Conservation (phyloP, 92 coral and sea anemone genomes). For the Phenganax subtilis region DNA sequence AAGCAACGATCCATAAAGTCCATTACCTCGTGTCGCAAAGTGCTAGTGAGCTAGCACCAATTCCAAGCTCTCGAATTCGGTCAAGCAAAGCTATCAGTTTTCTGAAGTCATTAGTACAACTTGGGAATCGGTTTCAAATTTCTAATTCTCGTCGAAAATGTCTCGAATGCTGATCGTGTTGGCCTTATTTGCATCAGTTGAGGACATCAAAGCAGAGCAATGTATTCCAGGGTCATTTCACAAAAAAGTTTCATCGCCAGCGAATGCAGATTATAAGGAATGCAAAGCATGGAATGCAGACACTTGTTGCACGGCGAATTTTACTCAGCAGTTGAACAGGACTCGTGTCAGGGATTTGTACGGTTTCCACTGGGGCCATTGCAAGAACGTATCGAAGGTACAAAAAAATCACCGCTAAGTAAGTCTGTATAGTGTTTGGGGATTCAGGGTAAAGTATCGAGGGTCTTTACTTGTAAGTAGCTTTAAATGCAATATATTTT, state of each 20-base stretch:
- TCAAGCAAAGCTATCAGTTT: too few species aligned
- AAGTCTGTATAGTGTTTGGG: too few species aligned
- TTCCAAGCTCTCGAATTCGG: too few species aligned
- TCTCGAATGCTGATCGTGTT: background rate
- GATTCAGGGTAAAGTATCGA: too few species aligned
- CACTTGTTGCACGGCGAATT: conserved; percentile 72
- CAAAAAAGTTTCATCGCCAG: conserved; percentile 63
- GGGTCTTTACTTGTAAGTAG: too few species aligned
- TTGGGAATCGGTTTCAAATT: background rate
- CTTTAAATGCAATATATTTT: too few species aligned
- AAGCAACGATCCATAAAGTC: too few species aligned
- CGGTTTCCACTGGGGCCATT: conserved; percentile 82
- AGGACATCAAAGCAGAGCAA: conserved; percentile 19
- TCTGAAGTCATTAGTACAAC: background rate
- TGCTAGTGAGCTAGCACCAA: too few species aligned
- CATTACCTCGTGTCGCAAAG: too few species aligned
- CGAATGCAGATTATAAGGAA: conserved; percentile 56
- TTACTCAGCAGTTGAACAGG: conserved; percentile 57
- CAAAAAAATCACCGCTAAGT: background rate
- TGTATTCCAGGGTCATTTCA: conserved; percentile 65
- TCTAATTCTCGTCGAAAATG: background rate
- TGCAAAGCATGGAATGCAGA: conserved; percentile 73
- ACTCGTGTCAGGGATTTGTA: conserved; percentile 60
- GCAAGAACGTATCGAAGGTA: conserved; percentile 72
- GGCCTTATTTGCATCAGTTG: background rate